Evolutionary conservation across 2,888 invertebrate species (phyloP), one percentile per base, ranked within the genome.

Genomic region (Leistus spinibarbis): DNA sequence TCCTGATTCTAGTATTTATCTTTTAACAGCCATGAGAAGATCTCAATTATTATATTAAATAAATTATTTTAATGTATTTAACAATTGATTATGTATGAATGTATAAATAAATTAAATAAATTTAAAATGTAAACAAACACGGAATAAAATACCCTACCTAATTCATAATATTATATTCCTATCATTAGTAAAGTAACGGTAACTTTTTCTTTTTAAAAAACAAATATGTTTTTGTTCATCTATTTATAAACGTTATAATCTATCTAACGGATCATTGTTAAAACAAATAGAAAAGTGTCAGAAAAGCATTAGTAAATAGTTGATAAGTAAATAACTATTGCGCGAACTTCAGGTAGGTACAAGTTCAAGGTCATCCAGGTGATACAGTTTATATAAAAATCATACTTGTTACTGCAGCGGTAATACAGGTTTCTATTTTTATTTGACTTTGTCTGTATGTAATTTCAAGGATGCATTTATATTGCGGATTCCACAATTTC

Each of bases 341-440:
- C 40, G 5, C 40, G 40, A 40, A 60, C 19, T 60, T 22, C 60
- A 60, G 10, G 16, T 60, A 60, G 16, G 63, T 17, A 67, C 67
- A 73, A 73, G 73, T 73, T 73, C 73, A 73, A 73, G 73, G 73
- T 73, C 73, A 71, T 72, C 57, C 19, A 73, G 73, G 20, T 66
- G 67, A 73, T 60, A 22, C 57, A 54, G 17, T 40, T 40, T 40
- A 64, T 60, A 66, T 60, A 73, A 73, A 73, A 73, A 73, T 73
- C 73, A 73, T 57, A 73, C 73, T 73, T 56, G 73, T 40, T 40
- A 7, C 67, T 40, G 22, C 57, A 73, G 73, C 67, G 22, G 73
- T 73, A 67, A 73, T 73, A 73, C 73, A 22, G 73, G 73, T 73
- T 73, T 73, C 65, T 60, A 73, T 73, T 73, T 73, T 73, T 73